Percentiles rank a stretch among this genome's conserved stretches.
These are phyloP conservation scores for Oceanodroma tethys DNA, from an alignment of 2,113 vertebrate genomes.

Conservation along the genomic window DNA sequence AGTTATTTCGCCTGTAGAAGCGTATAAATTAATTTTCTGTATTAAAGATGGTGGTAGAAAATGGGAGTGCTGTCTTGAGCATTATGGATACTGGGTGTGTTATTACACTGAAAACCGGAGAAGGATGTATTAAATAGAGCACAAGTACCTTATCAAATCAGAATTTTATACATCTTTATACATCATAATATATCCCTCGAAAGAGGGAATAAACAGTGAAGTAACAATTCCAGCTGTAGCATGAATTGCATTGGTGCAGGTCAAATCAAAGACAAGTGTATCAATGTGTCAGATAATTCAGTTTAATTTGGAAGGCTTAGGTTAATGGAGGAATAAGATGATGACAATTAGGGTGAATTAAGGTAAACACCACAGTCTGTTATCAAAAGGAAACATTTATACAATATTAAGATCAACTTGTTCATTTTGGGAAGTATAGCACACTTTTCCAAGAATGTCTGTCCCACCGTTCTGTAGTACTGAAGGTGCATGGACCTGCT, in stretches of 20 bases:
- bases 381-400: not conserved
- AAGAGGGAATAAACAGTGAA: not conserved
- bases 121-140: not conserved
- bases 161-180: not conserved
- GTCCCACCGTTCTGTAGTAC: fast-evolving
- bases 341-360: not conserved
- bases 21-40: not conserved
- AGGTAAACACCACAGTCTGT: not conserved
- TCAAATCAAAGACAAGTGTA: not conserved
- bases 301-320: not conserved
- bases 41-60: not conserved
- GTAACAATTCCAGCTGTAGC: not conserved
- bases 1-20: not conserved
- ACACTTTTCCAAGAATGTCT: not conserved
- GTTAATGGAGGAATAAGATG: not conserved
- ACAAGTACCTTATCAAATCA: not conserved
- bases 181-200: not conserved
- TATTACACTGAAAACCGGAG: not conserved
- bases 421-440: not conserved
- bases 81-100: not conserved
- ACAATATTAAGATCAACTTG: not conserved
- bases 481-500: not conserved
- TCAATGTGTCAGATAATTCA: not conserved
- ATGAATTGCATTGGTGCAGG: not conserved
- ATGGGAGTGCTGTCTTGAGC: not conserved